Conservation (phyloP, 2,888 invertebrate genomes). For the Rugalucina vietnamica region DNA sequence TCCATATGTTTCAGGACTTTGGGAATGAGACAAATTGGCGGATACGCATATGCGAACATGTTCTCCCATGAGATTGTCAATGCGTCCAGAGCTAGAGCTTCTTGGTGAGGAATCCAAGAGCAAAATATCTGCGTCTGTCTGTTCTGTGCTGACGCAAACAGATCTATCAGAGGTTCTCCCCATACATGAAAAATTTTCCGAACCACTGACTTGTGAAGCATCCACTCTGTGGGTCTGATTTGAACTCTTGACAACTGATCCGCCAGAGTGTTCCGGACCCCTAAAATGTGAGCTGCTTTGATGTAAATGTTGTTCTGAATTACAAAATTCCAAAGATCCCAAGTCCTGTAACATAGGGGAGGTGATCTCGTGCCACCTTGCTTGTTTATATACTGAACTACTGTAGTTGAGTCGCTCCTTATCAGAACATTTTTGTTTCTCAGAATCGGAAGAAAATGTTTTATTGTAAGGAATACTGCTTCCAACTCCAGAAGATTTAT, state of each 20-base stretch:
- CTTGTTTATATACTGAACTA: neutral
- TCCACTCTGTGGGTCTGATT: slow-evolving; percentile 28
- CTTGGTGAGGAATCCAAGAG: slow-evolving; percentile 27
- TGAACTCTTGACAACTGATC: slow-evolving; percentile 21
- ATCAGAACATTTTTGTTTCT: slow-evolving; percentile 1
- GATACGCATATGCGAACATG: slow-evolving; percentile 45
- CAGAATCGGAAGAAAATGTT: slow-evolving; percentile 21
- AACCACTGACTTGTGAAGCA: slow-evolving; percentile 26
- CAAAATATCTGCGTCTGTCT: slow-evolving; percentile 31
- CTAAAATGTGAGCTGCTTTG: slow-evolving; percentile 42
- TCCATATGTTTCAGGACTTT: slow-evolving; percentile 22
- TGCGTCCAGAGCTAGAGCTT: slow-evolving; percentile 40
- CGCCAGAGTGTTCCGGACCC: slow-evolving; percentile 24
- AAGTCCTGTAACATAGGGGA: slow-evolving; percentile 6
- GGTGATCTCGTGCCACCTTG: too few relatives aligned
- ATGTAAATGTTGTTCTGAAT: slow-evolving; percentile 10
- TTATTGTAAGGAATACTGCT: slow-evolving; percentile 23
- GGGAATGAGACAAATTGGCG: slow-evolving; percentile 33
- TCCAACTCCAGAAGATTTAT: slow-evolving; percentile 37
- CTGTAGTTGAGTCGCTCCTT: neutral
- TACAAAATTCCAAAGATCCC: slow-evolving; percentile 27
- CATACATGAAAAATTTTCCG: slow-evolving; percentile 21
- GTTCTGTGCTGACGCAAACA: slow-evolving; percentile 34
- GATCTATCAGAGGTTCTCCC: slow-evolving; percentile 27
- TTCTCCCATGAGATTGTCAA: slow-evolving; percentile 34